Conservation (phyloP, 1,140 invertebrate genomes). For the Ceratitis capitata region DNA sequence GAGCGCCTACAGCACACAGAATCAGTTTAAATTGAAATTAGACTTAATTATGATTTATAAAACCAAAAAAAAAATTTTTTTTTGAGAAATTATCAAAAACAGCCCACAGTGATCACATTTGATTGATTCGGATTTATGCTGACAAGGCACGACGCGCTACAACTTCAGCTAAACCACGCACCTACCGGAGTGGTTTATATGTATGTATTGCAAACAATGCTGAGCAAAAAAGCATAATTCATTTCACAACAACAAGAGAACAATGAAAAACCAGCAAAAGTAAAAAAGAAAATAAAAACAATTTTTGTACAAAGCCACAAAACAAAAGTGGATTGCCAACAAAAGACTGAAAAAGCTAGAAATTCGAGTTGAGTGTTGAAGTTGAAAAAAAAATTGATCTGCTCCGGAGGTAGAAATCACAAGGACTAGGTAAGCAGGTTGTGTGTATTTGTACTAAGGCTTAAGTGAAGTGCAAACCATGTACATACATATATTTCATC, state of each 20-base stretch:
- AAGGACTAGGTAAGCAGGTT: not conserved
- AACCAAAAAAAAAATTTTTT: too few species aligned
- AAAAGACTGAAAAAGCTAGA: not conserved
- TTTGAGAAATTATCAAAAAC: too few species aligned
- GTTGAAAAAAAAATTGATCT: not conserved
- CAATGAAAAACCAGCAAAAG: not conserved
- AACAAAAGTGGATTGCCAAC: not conserved
- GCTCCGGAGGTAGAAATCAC: not conserved
- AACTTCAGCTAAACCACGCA: not conserved
- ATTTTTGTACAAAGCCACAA: constrained; percentile 2
- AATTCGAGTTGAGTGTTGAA: not conserved
- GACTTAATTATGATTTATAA: too few species aligned
- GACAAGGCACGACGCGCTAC: not conserved
- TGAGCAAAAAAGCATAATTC: constrained; percentile 1
- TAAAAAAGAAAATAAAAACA: not conserved
- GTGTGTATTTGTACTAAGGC: not conserved
- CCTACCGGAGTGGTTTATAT: not conserved
- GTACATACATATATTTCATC: not conserved
- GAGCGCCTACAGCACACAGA: too few species aligned
- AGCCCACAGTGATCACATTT: not conserved
- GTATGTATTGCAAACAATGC: too few species aligned
- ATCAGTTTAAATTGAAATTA: too few species aligned
- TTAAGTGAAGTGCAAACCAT: not conserved
- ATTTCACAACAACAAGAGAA: not conserved
- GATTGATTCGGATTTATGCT: constrained; percentile 32